A percentile compares a stretch with the other conserved stretches of the same genome.
Conservation (phyloP, 2,113 vertebrate genomes). For the Serinus canaria region DNA sequence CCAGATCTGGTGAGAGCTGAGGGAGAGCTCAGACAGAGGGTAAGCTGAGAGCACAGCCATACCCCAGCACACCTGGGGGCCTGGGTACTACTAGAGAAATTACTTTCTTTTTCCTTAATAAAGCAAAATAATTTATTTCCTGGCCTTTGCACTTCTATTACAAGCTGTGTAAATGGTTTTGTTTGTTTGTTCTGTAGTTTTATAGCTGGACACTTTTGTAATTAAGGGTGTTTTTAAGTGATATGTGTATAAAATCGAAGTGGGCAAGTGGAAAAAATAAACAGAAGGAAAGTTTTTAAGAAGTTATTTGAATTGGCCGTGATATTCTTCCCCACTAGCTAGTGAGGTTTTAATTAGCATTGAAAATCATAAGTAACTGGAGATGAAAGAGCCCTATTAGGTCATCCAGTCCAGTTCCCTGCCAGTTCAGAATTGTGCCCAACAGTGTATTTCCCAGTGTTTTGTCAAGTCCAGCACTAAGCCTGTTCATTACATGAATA, state of each 20-base stretch:
- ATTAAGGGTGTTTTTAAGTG: constrained; percentile 57
- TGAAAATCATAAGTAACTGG: constrained; percentile 64
- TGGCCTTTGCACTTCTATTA: constrained; percentile 36
- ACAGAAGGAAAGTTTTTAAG: constrained; percentile 62
- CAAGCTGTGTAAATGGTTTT: constrained; percentile 39
- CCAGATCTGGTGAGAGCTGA: background rate
- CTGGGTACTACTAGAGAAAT: background rate
- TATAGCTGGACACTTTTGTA: constrained; percentile 27
- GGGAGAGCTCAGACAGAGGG: background rate
- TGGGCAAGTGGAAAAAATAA: constrained; percentile 63
- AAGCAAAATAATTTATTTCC: constrained; percentile 46
- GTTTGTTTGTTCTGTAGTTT: constrained; percentile 53
- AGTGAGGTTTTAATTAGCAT: constrained; percentile 67
- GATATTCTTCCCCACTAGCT: constrained; percentile 54
- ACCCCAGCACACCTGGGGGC: background rate
- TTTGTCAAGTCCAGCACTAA: constrained; percentile 40
- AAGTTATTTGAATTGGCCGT: constrained; percentile 63
- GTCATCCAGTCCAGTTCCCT: constrained; percentile 49
- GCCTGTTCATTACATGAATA: constrained; percentile 54
- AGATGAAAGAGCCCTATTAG: constrained; percentile 63
- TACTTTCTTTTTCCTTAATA: constrained; percentile 56
- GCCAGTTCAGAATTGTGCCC: constrained; percentile 58
- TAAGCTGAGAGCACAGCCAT: background rate
- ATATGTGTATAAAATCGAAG: constrained; percentile 44
- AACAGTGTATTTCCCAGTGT: constrained; percentile 52